Conservation (phyloP, 2,888 invertebrate species). For the Scaptomyza polygonia region DNA sequence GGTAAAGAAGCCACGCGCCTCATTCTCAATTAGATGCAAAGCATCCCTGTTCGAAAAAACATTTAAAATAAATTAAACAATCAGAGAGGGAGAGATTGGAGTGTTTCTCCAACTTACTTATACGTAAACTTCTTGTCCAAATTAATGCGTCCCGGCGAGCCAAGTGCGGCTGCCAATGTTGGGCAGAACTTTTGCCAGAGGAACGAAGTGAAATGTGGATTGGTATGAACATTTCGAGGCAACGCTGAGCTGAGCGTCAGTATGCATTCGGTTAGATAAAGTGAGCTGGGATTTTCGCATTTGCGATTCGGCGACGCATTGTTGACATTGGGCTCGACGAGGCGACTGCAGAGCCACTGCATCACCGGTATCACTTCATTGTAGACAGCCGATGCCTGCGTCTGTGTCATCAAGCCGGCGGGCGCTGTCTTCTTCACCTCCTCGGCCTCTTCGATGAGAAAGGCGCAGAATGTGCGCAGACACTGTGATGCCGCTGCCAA, state of each 20-base stretch:
- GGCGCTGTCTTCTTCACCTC: constrained; percentile 86
- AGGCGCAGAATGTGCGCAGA: constrained; percentile 92
- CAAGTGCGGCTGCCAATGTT: constrained; percentile 93
- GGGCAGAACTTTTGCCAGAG: constrained; percentile 97
- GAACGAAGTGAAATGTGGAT: constrained; percentile 94
- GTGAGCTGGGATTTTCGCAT: constrained; percentile 84
- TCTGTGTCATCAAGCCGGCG: constrained; percentile 86
- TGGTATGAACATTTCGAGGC: constrained; percentile 92
- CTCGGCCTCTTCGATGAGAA: constrained; percentile 87
- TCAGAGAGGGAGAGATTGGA: neutral
- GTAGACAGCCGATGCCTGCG: constrained; percentile 91
- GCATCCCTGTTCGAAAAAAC: constrained; percentile 78
- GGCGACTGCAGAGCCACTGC: constrained; percentile 93
- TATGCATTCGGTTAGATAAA: constrained; percentile 94
- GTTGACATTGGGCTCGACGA: constrained; percentile 89
- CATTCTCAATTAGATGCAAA: constrained; percentile 84
- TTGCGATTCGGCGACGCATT: constrained; percentile 83
- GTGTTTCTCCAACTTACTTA: constrained; percentile 84
- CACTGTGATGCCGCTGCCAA: constrained; percentile 96
- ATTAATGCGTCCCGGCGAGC: constrained; percentile 89
- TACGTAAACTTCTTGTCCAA: constrained; percentile 92
- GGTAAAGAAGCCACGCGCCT: constrained; percentile 84
- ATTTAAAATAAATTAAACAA: neutral
- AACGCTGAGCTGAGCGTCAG: constrained; percentile 93
- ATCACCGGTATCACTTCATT: constrained; percentile 96